A percentile compares a stretch with the other conserved stretches of the same genome.
Evolutionary conservation across 1,140 invertebrate genomes (phyloP).

Genomic region (Mizuhopecten yessoensis): DNA sequence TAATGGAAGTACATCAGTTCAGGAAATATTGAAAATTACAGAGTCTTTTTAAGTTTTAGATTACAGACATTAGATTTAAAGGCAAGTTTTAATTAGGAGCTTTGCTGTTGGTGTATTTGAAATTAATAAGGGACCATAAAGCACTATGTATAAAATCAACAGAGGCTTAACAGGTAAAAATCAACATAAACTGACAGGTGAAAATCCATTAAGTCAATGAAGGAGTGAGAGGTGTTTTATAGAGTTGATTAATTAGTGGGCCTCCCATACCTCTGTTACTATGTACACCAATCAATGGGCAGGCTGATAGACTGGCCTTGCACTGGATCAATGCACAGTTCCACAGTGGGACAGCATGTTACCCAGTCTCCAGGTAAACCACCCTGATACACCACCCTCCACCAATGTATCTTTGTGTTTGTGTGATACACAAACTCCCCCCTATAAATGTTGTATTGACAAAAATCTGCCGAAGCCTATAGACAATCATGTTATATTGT

Average conservation of each 20-base stretch:
- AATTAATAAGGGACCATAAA: neutral
- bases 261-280: neutral
- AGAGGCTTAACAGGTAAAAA: neutral
- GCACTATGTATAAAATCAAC: neutral
- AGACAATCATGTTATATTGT: neutral
- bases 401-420: neutral
- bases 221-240: constrained; percentile 4
- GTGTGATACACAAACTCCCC: neutral
- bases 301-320: neutral
- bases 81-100: neutral
- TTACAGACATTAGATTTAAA: neutral
- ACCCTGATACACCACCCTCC: neutral
- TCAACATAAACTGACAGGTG: neutral
- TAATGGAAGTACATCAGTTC: neutral
- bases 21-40: neutral
- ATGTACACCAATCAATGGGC: neutral
- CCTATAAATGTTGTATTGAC: neutral
- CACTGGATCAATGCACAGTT: neutral
- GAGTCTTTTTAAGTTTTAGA: neutral
- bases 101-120: neutral
- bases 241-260: constrained; percentile 10
- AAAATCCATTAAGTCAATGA: neutral
- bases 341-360: neutral
- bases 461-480: neutral
- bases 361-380: neutral